These are phyloP conservation scores for Arctopsyche grandis DNA, from an alignment of 1,140 invertebrate genomes.

Conservation along the genomic window DNA sequence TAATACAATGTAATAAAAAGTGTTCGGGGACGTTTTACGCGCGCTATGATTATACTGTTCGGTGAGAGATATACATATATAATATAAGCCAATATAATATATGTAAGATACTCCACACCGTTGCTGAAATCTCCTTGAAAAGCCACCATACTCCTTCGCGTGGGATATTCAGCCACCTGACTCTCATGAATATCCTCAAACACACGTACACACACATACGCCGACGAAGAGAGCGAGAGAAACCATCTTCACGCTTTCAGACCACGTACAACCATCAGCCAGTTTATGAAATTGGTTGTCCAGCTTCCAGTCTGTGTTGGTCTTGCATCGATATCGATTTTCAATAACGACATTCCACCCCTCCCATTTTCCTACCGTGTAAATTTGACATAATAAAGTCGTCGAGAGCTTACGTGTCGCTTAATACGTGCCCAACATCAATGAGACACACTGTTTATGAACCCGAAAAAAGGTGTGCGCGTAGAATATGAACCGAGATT, in stretches of 20 bases:
- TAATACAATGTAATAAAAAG: constrained; percentile 54
- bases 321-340: neutral
- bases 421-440: constrained; percentile 42
- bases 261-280: constrained; percentile 47
- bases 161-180: constrained; percentile 24
- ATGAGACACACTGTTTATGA: constrained; percentile 43
- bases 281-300: constrained; percentile 53
- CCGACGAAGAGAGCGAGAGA: neutral
- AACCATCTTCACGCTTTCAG: constrained; percentile 34
- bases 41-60: constrained; percentile 50
- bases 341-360: neutral
- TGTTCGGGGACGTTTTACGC: constrained; percentile 48
- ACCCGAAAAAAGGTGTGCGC: constrained; percentile 41
- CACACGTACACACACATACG: neutral
- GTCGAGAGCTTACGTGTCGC: constrained; percentile 4
- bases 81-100: constrained; percentile 47
- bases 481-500: constrained; percentile 27
- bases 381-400: constrained; percentile 30
- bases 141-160: neutral
- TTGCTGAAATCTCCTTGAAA: constrained; percentile 37
- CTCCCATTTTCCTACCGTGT: neutral
- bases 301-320: constrained; percentile 5
- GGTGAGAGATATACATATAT: constrained; percentile 40
- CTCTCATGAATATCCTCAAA: constrained; percentile 39
- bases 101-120: constrained; percentile 16